These are phyloP conservation scores for Lepidocolaptes lacrymiger DNA, from an alignment of 2,797 vertebrate genomes.

Conservation along the genomic window DNA sequence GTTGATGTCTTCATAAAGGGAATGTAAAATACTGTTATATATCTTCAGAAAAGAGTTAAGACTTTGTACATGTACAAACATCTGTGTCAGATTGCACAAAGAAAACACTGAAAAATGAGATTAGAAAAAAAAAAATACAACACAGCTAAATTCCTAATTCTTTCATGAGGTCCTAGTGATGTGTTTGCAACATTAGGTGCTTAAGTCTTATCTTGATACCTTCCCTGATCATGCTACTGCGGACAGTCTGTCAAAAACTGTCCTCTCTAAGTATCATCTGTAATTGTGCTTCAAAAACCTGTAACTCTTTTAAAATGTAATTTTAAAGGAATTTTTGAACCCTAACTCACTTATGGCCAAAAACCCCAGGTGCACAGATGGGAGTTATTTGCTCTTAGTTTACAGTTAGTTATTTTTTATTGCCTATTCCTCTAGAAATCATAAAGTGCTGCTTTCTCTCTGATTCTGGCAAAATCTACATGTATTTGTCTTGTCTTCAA, in stretches of 20 bases:
- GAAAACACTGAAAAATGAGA: background rate
- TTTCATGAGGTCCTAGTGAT: background rate
- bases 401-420: background rate
- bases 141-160: background rate
- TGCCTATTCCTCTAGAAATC: background rate
- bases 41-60: background rate
- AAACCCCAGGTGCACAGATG: background rate
- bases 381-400: background rate
- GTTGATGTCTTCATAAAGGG: background rate
- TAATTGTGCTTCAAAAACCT: background rate
- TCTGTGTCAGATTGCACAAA: background rate
- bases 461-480: background rate
- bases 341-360: background rate
- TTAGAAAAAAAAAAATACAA: background rate
- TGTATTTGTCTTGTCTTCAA: background rate
- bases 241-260: background rate
- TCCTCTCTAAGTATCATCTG: background rate
- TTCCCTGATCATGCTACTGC: background rate
- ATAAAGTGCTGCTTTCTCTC: background rate
- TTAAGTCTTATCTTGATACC: background rate
- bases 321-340: background rate
- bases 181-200: background rate
- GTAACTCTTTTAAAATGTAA: background rate
- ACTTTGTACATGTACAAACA: accelerated
- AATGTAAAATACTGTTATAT: background rate